phyloP scores from a whole-genome alignment of 2,888 invertebrate genomes.

The Scelioninae gen. 1 region DNA sequence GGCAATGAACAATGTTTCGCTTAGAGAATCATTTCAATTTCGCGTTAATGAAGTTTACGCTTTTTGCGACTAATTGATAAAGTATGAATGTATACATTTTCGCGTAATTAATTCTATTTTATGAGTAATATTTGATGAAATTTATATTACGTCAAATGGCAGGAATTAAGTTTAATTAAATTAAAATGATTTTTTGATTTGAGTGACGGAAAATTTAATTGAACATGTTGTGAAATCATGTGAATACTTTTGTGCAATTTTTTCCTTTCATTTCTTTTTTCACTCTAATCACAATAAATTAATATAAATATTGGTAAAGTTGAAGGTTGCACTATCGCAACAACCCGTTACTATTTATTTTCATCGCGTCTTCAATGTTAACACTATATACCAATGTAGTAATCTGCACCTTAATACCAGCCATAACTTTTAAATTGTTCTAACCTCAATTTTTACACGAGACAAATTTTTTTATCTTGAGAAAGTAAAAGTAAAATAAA shows the following conservation, averaged over 20 bases:
- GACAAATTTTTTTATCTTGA: not conserved
- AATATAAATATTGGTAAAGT: slow-evolving; percentile 54
- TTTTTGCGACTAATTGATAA: no score
- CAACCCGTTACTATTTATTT: slow-evolving; percentile 44
- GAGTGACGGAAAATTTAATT: no score
- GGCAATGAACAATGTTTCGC: not conserved
- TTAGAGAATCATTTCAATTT: no score
- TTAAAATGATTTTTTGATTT: no score
- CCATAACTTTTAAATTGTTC: slow-evolving; percentile 58
- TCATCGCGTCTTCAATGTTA: slow-evolving; percentile 45
- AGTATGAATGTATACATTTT: no score
- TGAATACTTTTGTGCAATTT: not conserved
- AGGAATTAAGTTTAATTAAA: no score
- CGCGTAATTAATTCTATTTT: no score
- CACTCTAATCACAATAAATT: slow-evolving; percentile 30
- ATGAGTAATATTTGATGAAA: no score
- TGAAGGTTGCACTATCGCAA: slow-evolving; percentile 51
- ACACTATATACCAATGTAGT: slow-evolving; percentile 32
- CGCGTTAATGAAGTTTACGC: not conserved
- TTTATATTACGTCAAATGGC: no score
- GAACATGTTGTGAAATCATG: no score
- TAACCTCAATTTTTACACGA: slow-evolving; percentile 46
- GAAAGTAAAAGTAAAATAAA: not conserved
- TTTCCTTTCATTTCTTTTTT: slow-evolving; percentile 3
- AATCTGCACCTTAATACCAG: slow-evolving; percentile 61